Percentiles rank a stretch among this genome's conserved stretches.
Evolutionary conservation across 2,797 vertebrate species (phyloP).

Genomic region (Phalanger gymnotis): DNA sequence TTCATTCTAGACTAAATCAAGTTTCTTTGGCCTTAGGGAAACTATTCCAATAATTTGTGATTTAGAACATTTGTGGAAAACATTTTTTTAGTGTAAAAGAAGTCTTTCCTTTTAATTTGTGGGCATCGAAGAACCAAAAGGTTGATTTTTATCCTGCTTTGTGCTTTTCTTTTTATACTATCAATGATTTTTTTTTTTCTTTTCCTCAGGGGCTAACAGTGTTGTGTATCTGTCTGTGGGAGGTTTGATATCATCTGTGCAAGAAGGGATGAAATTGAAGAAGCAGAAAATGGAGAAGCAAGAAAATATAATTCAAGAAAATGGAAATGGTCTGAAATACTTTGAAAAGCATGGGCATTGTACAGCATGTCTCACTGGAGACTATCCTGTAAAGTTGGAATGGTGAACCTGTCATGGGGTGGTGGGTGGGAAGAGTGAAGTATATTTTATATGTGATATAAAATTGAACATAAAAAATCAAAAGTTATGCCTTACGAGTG

Average conservation of each 20-base stretch:
- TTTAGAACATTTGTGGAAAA: conserved; percentile 10
- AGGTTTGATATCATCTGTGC: conserved; percentile 94
- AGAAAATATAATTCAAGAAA: conserved; percentile 80
- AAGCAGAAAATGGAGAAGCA: conserved; percentile 72
- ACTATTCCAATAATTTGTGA: conserved; percentile 13
- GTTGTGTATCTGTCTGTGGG: conserved; percentile 96
- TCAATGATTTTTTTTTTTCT: conserved; percentile 18
- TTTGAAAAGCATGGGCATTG: conserved; percentile 90
- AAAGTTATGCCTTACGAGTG: conserved; percentile 55
- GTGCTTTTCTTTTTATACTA: conserved; percentile 7
- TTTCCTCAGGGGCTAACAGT: conserved; percentile 92
- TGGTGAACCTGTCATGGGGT: conserved; percentile 87
- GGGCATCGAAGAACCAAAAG: neutral
- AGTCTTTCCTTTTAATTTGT: neutral
- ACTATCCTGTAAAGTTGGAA: conserved; percentile 96
- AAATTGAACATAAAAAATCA: conserved; percentile 20
- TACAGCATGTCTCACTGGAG: conserved; percentile 96
- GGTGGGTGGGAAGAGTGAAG: conserved; percentile 10
- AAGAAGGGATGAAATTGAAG: conserved; percentile 87
- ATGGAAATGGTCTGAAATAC: conserved; percentile 80
- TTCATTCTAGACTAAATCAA: conserved; percentile 15
- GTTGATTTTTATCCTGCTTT: conserved; percentile 9
- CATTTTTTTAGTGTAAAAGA: neutral
- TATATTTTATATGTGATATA: neutral
- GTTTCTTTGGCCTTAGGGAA: conserved; percentile 27